Conservation (phyloP, 2,113 vertebrate species). For the Pungitius pungitius region DNA sequence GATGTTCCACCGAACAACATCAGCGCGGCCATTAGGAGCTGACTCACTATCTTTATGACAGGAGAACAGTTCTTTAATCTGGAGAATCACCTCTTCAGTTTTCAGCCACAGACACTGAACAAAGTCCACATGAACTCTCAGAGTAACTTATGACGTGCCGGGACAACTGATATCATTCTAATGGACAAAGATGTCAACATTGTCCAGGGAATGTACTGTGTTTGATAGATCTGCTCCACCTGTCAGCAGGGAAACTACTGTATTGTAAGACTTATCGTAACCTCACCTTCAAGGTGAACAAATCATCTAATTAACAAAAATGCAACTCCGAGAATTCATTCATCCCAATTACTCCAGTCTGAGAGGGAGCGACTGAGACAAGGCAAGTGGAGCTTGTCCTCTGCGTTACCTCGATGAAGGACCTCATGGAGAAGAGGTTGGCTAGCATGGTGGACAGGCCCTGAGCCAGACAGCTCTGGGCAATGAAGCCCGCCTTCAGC, state of each 20-base stretch:
- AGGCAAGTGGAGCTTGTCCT: slow-evolving; percentile 60
- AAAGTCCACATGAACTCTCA: slow-evolving; percentile 73
- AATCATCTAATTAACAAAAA: slow-evolving; percentile 47
- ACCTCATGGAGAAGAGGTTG: slow-evolving; percentile 99
- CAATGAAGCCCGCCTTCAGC: slow-evolving; percentile 98
- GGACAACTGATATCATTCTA: slow-evolving; percentile 55
- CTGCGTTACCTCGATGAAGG: slow-evolving; percentile 97
- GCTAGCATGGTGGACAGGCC: slow-evolving; percentile 99
- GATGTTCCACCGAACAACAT: slow-evolving; percentile 73
- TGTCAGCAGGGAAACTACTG: slow-evolving; percentile 45
- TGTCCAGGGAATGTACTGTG: slow-evolving; percentile 27
- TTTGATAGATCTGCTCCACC: slow-evolving; percentile 57
- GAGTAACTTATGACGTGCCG: slow-evolving; percentile 69
- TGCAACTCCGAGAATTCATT: slow-evolving; percentile 49
- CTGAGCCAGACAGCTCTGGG: slow-evolving; percentile 98
- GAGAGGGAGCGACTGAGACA: slow-evolving; percentile 20
- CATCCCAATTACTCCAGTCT: slow-evolving; percentile 16
- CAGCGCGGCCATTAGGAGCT: slow-evolving; percentile 72
- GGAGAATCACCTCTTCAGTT: slow-evolving; percentile 72
- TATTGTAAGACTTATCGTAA: slow-evolving; percentile 42
- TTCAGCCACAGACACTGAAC: slow-evolving; percentile 64
- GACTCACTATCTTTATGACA: slow-evolving; percentile 79
- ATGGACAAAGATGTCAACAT: slow-evolving; percentile 62
- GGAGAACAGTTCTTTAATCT: slow-evolving; percentile 72
- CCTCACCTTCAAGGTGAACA: slow-evolving; percentile 45